These are phyloP conservation scores for Heterocephalus glaber DNA, from an alignment of 2,113 vertebrate genomes.

Conservation along the genomic window DNA sequence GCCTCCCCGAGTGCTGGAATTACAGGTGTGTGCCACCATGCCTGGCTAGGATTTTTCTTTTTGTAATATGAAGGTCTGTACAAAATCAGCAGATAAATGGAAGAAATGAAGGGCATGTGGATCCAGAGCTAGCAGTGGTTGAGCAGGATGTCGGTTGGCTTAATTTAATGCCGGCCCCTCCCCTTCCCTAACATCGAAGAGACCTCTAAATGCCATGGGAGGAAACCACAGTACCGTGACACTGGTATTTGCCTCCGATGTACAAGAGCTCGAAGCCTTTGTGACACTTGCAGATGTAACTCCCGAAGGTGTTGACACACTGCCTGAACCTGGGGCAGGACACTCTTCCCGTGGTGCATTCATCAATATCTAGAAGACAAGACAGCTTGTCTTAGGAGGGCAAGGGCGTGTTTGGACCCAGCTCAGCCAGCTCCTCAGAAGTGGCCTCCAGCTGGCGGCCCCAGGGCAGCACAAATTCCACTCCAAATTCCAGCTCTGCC, in stretches of 20 bases:
- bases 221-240: conserved; percentile 87
- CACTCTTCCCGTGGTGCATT: conserved; percentile 91
- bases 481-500: background rate
- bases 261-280: conserved; percentile 96
- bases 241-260: conserved; percentile 96
- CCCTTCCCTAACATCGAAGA: background rate
- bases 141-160: background rate
- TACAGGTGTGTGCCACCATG: background rate
- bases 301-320: conserved; percentile 98
- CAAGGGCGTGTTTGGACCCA: background rate
- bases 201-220: too few relatives aligned
- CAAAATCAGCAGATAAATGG: background rate
- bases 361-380: conserved; percentile 92
- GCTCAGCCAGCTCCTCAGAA: background rate
- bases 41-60: background rate
- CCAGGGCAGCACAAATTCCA: background rate
- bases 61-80: background rate
- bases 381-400: background rate
- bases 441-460: background rate
- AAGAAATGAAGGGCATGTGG: background rate
- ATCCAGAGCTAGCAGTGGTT: background rate
- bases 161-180: background rate
- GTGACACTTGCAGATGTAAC: conserved; percentile 97
- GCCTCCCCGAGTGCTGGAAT: background rate
- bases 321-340: conserved; percentile 94